phyloP scores from a whole-genome alignment of 2,797 vertebrate genomes.

The Paedocypris micromegethes region DNA sequence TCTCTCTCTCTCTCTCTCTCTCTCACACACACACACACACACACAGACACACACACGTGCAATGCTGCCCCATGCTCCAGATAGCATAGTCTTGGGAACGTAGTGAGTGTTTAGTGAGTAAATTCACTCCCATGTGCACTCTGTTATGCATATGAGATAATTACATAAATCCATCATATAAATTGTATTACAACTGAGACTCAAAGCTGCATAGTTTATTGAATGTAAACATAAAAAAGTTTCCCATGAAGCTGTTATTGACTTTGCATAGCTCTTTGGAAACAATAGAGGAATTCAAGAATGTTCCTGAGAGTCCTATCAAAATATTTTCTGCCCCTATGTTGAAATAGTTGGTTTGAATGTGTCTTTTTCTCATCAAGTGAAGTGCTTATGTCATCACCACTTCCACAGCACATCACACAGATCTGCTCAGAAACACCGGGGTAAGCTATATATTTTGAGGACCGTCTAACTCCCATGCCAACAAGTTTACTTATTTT shows the following conservation, averaged over 20 bases:
- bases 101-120: slow-evolving; percentile 17
- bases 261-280: no score
- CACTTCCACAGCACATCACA: slow-evolving; percentile 23
- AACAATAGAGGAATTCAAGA: no score
- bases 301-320: no score
- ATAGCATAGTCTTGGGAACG: slow-evolving; percentile 22
- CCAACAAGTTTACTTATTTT: slow-evolving; percentile 46
- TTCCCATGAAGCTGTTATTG: background rate
- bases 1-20: slow-evolving; percentile 2
- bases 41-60: background rate
- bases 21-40: no score
- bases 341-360: slow-evolving; percentile 23
- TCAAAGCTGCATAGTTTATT: background rate
- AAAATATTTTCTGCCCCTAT: slow-evolving; percentile 8
- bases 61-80: slow-evolving; percentile 9
- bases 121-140: slow-evolving; percentile 6
- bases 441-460: slow-evolving; percentile 39
- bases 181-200: slow-evolving; percentile 17
- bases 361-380: slow-evolving; percentile 36
- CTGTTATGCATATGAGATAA: slow-evolving; percentile 15
- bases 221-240: background rate
- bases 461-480: slow-evolving; percentile 32
- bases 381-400: slow-evolving; percentile 43
- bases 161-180: slow-evolving; percentile 26
- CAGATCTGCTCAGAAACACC: slow-evolving; percentile 21